Percentiles rank a stretch among this genome's conserved stretches.
These are phyloP conservation scores for Pyrocephalus nanus DNA, from an alignment of 2,797 vertebrate genomes.

Conservation along the genomic window DNA sequence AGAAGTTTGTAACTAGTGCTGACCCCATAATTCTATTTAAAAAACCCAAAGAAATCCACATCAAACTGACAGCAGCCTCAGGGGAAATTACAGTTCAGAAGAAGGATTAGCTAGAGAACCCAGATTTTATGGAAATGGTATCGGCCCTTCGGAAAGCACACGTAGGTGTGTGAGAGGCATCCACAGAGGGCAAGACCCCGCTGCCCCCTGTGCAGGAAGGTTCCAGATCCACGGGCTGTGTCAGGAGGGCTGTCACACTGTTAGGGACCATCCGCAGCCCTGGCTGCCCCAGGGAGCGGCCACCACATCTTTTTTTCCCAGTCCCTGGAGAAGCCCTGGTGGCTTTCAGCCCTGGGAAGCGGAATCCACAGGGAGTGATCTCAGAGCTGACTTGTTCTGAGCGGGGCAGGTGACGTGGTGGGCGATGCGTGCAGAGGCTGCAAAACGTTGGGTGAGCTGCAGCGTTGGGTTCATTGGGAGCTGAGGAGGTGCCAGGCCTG, in stretches of 20 bases:
- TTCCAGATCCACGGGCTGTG: fast-evolving
- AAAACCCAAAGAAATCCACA: constrained; percentile 79
- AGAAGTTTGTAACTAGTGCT: constrained; percentile 80
- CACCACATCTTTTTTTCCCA: neutral
- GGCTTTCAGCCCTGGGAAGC: neutral
- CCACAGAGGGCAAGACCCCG: neutral
- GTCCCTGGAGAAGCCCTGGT: neutral
- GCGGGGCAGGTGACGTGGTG: neutral
- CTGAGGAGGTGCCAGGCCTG: constrained; percentile 67
- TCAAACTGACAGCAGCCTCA: constrained; percentile 75
- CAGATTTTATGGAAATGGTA: constrained; percentile 70
- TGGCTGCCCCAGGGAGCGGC: fast-evolving
- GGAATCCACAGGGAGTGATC: neutral
- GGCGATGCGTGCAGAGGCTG: constrained; percentile 34
- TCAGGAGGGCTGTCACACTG: neutral
- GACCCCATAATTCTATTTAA: constrained; percentile 83
- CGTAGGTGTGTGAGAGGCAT: neutral
- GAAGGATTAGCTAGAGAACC: constrained; percentile 75
- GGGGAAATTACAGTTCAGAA: constrained; percentile 79
- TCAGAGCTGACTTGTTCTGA: neutral
- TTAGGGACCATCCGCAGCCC: neutral
- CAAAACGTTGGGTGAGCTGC: constrained; percentile 51
- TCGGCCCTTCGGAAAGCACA: neutral
- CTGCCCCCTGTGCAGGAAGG: fast-evolving
- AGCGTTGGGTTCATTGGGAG: constrained; percentile 52